A percentile compares a stretch with the other conserved stretches of the same genome.
Conservation (phyloP, 2,113 vertebrate species). For the Aramus guarauna region DNA sequence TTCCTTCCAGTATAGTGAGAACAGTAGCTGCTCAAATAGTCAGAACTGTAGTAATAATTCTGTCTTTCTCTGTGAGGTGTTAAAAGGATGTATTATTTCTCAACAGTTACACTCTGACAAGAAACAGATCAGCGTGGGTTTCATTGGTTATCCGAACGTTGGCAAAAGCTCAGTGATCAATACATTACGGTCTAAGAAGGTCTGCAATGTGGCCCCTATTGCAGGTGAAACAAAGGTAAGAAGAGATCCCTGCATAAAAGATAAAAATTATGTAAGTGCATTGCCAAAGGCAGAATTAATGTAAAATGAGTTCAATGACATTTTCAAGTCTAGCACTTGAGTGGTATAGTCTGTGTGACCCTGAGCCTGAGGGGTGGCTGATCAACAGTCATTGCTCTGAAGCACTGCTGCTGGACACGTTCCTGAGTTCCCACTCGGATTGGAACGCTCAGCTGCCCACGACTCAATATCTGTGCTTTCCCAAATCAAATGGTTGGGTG, state of each 20-base stretch:
- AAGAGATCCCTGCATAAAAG: neutral
- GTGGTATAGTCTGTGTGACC: neutral
- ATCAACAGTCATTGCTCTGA: neutral
- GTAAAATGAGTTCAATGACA: neutral
- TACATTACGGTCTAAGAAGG: constrained; percentile 94
- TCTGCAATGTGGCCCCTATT: constrained; percentile 94
- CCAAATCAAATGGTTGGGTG: accelerated
- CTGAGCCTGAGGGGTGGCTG: neutral
- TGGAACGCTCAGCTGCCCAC: neutral
- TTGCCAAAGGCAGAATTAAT: neutral
- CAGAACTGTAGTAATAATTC: neutral
- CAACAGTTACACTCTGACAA: constrained; percentile 93
- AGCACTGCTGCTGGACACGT: neutral
- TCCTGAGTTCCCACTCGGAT: neutral
- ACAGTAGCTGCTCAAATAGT: neutral
- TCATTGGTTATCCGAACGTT: constrained; percentile 98
- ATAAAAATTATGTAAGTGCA: too few relatives aligned
- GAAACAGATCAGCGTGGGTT: constrained; percentile 98
- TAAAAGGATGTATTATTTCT: neutral
- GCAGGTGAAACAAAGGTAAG: constrained; percentile 97
- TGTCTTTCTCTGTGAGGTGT: neutral
- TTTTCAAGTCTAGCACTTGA: neutral
- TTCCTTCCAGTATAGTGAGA: neutral
- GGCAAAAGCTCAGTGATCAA: constrained; percentile 99
- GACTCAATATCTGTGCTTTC: neutral